Conservation (phyloP, 2,888 invertebrate species). For the Epistrophe eligans region DNA sequence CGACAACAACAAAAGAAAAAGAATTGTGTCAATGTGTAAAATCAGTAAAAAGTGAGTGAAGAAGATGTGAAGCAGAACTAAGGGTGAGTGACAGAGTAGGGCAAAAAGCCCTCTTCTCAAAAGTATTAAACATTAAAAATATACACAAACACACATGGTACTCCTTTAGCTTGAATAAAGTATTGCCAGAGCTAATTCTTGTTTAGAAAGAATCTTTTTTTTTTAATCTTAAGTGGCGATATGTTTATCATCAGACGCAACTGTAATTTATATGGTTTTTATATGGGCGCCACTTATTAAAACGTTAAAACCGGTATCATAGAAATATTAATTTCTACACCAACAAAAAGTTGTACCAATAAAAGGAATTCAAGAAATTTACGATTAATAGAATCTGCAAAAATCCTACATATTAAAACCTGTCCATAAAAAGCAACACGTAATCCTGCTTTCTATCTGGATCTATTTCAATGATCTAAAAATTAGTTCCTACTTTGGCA, state of each 20-base stretch:
- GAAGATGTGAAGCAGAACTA: conserved; percentile 64
- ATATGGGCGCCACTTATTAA: background rate
- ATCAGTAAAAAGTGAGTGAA: conserved; percentile 71
- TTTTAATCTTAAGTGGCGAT: background rate
- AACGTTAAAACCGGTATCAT: no score
- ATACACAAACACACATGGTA: conserved; percentile 61
- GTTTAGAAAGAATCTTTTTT: background rate
- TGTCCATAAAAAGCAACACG: no score
- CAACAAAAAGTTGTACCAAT: no score
- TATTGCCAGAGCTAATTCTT: conserved; percentile 53
- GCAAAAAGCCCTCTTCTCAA: conserved; percentile 63
- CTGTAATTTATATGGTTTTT: background rate
- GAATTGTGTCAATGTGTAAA: conserved; percentile 76
- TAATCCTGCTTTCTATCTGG: no score
- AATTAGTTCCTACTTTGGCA: no score
- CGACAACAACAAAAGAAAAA: conserved; percentile 59
- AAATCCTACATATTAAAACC: no score
- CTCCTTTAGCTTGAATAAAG: conserved; percentile 50
- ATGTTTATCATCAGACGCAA: background rate
- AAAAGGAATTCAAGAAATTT: no score
- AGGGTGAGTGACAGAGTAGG: conserved; percentile 63
- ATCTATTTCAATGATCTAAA: no score
- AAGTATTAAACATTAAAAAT: conserved; percentile 72
- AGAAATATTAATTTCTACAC: no score
- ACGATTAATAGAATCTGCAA: no score